These are phyloP conservation scores for Perdix hodgsoniae DNA, from an alignment of 2,797 vertebrate species.

Conservation along the genomic window DNA sequence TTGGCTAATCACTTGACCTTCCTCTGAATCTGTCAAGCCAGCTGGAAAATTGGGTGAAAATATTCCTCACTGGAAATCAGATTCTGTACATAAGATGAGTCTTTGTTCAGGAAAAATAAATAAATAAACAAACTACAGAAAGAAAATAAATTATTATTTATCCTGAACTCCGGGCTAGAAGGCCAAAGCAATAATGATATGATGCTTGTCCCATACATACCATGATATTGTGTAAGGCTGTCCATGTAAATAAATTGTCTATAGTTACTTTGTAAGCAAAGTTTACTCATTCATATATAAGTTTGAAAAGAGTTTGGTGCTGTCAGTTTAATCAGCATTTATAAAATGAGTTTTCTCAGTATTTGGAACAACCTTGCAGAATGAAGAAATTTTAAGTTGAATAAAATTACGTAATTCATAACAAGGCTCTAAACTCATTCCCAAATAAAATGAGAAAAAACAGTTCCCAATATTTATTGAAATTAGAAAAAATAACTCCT, in stretches of 20 bases:
- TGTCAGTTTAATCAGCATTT: background rate
- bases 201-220: background rate
- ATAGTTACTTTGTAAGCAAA: background rate
- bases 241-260: background rate
- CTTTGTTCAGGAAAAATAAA: background rate
- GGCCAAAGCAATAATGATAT: background rate
- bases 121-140: background rate
- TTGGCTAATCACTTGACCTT: conserved; percentile 66
- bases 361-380: background rate
- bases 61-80: background rate
- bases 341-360: background rate
- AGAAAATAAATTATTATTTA: conserved; percentile 47
- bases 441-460: background rate
- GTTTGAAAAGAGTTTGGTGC: background rate
- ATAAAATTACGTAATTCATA: background rate
- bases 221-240: background rate
- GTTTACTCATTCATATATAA: background rate
- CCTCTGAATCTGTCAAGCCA: conserved; percentile 24
- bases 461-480: background rate
- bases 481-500: background rate
- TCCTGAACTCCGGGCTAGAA: conserved; percentile 16
- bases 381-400: background rate
- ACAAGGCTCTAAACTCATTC: background rate
- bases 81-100: conserved; percentile 3
- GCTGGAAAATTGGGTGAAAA: conserved; percentile 56